phyloP scores from a whole-genome alignment of 2,113 vertebrate species.

The Struthidea cinerea region DNA sequence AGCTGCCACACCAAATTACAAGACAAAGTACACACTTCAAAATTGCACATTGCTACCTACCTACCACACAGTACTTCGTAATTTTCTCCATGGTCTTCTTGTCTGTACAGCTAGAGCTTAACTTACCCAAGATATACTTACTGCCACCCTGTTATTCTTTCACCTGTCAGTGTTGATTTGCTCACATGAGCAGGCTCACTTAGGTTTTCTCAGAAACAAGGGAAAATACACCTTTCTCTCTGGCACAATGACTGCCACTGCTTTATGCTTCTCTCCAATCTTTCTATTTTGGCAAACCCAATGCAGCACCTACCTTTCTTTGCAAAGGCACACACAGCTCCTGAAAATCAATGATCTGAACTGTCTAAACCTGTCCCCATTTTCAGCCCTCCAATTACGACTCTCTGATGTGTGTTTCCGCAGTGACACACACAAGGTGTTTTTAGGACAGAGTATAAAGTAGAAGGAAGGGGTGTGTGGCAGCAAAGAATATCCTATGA shows the following conservation, averaged over 20 bases:
- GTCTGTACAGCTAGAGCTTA: background rate
- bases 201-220: background rate
- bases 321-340: background rate
- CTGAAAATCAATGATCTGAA: background rate
- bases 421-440: background rate
- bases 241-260: background rate
- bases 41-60: background rate
- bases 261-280: background rate
- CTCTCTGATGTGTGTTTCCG: background rate
- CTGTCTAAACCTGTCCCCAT: background rate
- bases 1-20: background rate
- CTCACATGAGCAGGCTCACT: background rate
- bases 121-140: background rate
- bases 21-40: background rate
- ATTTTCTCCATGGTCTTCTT: background rate
- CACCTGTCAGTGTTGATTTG: background rate
- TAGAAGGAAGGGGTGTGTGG: background rate
- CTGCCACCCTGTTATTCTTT: background rate
- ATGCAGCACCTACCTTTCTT: background rate
- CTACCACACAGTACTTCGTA: accelerated
- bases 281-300: background rate
- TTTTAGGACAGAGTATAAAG: background rate
- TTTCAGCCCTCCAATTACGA: background rate
- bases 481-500: background rate
- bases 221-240: background rate